Evolutionary conservation across 2,797 vertebrate species (phyloP).

Genomic region (Lagodon rhomboides): DNA sequence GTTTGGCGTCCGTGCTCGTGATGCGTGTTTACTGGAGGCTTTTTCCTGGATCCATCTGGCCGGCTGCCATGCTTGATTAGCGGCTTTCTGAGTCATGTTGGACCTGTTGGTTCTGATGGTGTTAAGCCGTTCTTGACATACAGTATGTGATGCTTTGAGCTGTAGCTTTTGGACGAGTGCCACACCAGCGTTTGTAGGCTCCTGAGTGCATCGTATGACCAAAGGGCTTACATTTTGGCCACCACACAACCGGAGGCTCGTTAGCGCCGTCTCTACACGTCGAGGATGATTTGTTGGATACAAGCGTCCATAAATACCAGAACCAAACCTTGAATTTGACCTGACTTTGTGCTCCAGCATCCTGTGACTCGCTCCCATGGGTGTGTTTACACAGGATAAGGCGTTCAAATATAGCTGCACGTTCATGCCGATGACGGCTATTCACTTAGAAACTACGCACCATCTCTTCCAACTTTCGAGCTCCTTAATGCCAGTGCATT

Average conservation of each 20-base stretch:
- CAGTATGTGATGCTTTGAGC: slow-evolving; percentile 9
- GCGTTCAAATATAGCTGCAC: background rate
- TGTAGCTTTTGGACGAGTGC: slow-evolving; percentile 7
- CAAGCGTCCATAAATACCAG: background rate
- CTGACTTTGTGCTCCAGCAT: background rate
- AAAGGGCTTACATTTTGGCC: background rate
- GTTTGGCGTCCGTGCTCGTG: no score
- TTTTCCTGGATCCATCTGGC: background rate
- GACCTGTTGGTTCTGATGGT: background rate
- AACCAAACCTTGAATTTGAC: background rate
- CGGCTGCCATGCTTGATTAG: background rate
- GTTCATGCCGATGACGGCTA: background rate
- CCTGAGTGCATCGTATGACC: background rate
- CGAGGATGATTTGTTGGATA: background rate
- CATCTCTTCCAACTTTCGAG: background rate
- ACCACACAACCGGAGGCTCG: background rate
- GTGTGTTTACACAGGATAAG: background rate
- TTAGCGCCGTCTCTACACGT: background rate
- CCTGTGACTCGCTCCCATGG: background rate
- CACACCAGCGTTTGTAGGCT: background rate
- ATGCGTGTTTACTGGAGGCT: no score
- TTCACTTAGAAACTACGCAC: no score
- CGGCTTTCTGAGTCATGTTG: background rate
- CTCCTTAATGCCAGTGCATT: background rate
- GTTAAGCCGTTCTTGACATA: background rate